Evolutionary conservation across 2,797 vertebrate species (phyloP).

Genomic region (Scleropages formosus): DNA sequence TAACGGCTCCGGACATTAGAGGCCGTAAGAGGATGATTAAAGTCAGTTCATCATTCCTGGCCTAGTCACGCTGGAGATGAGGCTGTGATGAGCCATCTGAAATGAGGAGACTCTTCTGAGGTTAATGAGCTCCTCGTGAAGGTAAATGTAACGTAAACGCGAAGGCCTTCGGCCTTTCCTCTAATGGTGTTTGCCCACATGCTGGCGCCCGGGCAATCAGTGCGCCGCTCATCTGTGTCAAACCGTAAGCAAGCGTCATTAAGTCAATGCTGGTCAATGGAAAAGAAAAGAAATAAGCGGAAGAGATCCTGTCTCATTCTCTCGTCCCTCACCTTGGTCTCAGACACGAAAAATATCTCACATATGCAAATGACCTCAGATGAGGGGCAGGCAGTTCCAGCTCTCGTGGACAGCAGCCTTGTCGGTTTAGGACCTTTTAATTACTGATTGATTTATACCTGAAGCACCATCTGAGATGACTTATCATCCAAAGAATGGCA

Average conservation of each 20-base stretch:
- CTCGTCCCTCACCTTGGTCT: neutral
- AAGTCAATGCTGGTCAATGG: neutral
- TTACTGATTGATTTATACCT: too few relatives aligned
- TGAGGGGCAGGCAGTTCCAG: too few relatives aligned
- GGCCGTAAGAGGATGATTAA: slow-evolving; percentile 8
- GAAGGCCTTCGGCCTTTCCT: neutral
- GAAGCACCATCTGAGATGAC: too few relatives aligned
- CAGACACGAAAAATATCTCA: neutral
- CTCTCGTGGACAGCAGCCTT: too few relatives aligned
- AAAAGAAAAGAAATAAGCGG: neutral
- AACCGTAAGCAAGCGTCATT: neutral
- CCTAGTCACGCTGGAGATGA: slow-evolving; percentile 15
- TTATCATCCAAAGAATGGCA: too few relatives aligned
- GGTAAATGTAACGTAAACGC: slow-evolving; percentile 7
- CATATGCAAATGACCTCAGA: slow-evolving; percentile 17
- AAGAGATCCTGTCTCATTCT: neutral
- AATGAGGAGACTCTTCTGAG: slow-evolving; percentile 16
- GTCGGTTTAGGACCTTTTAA: too few relatives aligned
- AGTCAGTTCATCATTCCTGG: neutral
- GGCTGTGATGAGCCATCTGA: slow-evolving; percentile 17
- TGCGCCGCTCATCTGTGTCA: neutral
- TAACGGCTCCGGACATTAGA: neutral
- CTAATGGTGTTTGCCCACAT: neutral
- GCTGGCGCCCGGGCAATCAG: neutral
- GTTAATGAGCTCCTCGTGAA: slow-evolving; percentile 10